phyloP scores from a whole-genome alignment of 2,888 invertebrate species.

The Ennomos fuscantarius region DNA sequence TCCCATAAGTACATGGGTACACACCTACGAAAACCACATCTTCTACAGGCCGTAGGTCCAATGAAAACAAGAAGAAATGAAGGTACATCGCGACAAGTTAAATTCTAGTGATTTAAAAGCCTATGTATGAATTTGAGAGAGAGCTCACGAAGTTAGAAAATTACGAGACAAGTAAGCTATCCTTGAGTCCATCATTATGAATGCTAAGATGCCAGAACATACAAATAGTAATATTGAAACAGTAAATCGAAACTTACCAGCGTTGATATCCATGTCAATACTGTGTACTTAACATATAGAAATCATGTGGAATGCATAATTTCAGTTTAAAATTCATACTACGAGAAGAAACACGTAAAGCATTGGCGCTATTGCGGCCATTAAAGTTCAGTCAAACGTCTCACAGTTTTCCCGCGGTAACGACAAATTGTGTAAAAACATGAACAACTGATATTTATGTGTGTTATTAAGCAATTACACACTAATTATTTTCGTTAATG shows the following conservation, averaged over 20 bases:
- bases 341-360: conserved; percentile 74
- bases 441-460: conserved; percentile 1
- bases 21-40: conserved; percentile 1
- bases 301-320: conserved; percentile 54
- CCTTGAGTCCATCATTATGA: conserved; percentile 15
- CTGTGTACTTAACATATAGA: conserved; percentile 57
- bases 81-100: not conserved
- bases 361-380: conserved; percentile 85
- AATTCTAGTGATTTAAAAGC: not conserved
- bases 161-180: conserved; percentile 22
- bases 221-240: conserved; percentile 7
- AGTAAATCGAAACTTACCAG: conserved; percentile 62
- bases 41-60: not conserved
- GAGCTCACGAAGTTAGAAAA: conserved; percentile 11
- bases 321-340: conserved; percentile 62
- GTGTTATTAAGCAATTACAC: not conserved
- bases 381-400: conserved; percentile 78
- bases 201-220: conserved; percentile 4
- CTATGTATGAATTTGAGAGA: not conserved
- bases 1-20: conserved; percentile 6
- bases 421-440: conserved; percentile 36
- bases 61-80: not conserved
- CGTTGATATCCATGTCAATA: conserved; percentile 81
- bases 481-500: not conserved
- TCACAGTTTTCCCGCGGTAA: conserved; percentile 82